Conservation (phyloP, 30 jellyfish, hydroid and myxozoan species). For the Hydractinia echinata region DNA sequence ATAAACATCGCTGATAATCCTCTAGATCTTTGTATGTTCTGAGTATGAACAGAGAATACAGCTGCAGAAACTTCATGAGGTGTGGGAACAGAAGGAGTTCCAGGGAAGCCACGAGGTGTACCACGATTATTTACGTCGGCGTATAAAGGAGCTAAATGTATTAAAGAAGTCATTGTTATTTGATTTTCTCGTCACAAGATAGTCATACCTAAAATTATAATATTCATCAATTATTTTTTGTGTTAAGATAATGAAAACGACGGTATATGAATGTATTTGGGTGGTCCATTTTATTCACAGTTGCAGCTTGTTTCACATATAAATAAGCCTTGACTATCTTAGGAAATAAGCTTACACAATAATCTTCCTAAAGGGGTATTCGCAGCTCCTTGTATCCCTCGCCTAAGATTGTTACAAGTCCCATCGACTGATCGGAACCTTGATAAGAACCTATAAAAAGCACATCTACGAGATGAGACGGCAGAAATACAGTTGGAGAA, state of each 20-base stretch:
- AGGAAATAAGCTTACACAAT: background rate
- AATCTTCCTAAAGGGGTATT: background rate
- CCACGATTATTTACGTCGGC: background rate
- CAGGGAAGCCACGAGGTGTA: slow-evolving; percentile 11
- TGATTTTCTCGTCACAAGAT: too few relatives aligned
- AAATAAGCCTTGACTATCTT: too few relatives aligned
- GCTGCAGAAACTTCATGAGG: slow-evolving; percentile 1
- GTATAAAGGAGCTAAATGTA: background rate
- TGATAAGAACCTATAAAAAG: too few relatives aligned
- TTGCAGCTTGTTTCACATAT: too few relatives aligned
- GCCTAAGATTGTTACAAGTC: background rate
- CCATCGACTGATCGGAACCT: slow-evolving; percentile 6
- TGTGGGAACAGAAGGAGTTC: background rate
- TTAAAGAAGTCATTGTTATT: too few relatives aligned
- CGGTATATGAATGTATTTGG: too few relatives aligned
- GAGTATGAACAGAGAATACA: background rate
- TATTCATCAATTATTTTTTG: too few relatives aligned
- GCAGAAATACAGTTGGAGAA: too few relatives aligned
- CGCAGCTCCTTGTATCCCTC: slow-evolving; percentile 2
- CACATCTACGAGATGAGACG: too few relatives aligned
- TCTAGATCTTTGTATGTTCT: background rate
- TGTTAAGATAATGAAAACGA: too few relatives aligned
- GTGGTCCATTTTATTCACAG: too few relatives aligned
- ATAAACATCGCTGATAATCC: background rate
- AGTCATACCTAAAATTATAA: too few relatives aligned